These are phyloP conservation scores for Colius striatus DNA, from an alignment of 2,113 vertebrate species.

Conservation along the genomic window DNA sequence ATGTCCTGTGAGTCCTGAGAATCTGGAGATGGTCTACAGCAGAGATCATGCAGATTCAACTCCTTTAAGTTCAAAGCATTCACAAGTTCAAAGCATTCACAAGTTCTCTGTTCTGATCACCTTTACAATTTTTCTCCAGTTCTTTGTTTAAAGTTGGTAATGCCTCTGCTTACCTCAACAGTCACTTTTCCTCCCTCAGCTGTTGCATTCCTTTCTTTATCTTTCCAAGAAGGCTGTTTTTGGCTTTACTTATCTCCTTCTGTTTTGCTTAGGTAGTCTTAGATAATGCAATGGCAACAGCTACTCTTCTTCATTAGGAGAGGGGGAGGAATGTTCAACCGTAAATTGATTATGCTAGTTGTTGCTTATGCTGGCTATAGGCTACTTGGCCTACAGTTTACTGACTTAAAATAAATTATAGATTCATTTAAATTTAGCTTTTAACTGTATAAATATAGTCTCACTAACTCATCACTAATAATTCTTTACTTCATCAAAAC, in stretches of 20 bases:
- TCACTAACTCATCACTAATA: neutral
- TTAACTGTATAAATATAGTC: neutral
- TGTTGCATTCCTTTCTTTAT: constrained; percentile 51
- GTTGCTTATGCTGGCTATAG: neutral
- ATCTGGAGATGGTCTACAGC: constrained; percentile 43
- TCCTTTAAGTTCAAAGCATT: constrained; percentile 60
- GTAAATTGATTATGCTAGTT: neutral
- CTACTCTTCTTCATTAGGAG: constrained; percentile 16
- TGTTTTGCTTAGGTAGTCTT: constrained; percentile 32
- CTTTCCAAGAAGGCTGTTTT: constrained; percentile 13
- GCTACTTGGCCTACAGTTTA: neutral
- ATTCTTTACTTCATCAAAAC: neutral
- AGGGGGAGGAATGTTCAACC: neutral
- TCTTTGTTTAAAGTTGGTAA: constrained; percentile 47
- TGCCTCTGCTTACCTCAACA: constrained; percentile 20
- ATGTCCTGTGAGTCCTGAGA: constrained; percentile 20
- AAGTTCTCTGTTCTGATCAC: constrained; percentile 38
- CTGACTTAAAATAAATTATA: neutral
- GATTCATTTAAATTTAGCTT: neutral
- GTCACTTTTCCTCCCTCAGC: constrained; percentile 25
- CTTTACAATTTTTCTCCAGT: neutral
- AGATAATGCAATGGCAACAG: neutral
- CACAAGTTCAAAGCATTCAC: constrained; percentile 59
- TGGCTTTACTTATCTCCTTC: constrained; percentile 25
- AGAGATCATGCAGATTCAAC: constrained; percentile 44